phyloP scores from a whole-genome alignment of 2,797 vertebrate genomes.

The Hyperoplus immaculatus region DNA sequence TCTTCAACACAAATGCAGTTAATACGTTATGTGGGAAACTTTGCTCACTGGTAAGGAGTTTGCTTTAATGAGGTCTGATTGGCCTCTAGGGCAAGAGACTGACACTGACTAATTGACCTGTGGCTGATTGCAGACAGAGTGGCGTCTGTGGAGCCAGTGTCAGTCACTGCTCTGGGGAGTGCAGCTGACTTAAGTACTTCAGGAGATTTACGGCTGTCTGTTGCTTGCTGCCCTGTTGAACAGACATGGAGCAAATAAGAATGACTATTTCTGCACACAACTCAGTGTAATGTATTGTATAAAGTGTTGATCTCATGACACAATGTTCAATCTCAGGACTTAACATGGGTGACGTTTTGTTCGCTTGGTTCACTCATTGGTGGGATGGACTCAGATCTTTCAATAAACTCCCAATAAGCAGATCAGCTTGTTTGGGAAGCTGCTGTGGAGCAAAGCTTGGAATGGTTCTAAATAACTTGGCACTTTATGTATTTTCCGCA shows the following conservation, averaged over 20 bases:
- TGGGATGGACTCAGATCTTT: background rate
- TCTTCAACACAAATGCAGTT: background rate
- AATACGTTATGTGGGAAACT: slow-evolving; percentile 28
- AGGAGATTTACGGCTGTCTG: slow-evolving; percentile 42
- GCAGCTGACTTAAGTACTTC: slow-evolving; percentile 35
- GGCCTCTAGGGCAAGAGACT: slow-evolving; percentile 14
- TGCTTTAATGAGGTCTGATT: slow-evolving; percentile 35
- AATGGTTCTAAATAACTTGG: slow-evolving; percentile 42
- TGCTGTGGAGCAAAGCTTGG: background rate
- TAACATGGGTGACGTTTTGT: background rate
- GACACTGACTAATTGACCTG: slow-evolving; percentile 51
- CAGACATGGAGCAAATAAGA: slow-evolving; percentile 12
- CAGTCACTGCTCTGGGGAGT: slow-evolving; percentile 31
- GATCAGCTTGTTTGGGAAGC: slow-evolving; percentile 25
- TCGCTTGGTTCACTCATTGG: background rate
- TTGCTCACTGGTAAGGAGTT: slow-evolving; percentile 21
- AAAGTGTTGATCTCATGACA: background rate
- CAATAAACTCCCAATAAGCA: background rate
- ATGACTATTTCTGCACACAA: background rate
- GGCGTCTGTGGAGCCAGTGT: slow-evolving; percentile 18
- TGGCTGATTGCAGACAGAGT: slow-evolving; percentile 14
- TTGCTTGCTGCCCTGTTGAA: slow-evolving; percentile 21
- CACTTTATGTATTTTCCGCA: slow-evolving; percentile 36
- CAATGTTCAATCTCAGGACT: background rate
- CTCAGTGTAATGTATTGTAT: background rate